phyloP scores from a whole-genome alignment of 2,113 vertebrate species.

The Machaerirhynchus nigripectus region DNA sequence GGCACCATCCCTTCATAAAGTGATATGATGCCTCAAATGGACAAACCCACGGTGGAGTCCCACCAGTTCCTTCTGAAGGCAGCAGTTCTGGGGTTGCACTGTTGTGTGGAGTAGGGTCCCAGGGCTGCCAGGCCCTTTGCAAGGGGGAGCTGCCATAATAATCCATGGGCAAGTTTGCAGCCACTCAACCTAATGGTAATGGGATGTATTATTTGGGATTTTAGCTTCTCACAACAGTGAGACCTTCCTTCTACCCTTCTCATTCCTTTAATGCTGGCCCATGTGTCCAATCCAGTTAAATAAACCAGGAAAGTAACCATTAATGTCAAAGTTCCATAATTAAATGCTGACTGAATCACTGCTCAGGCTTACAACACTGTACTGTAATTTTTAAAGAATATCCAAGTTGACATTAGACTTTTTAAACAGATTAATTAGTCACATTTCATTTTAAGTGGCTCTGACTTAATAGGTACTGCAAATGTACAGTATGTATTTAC shows the following conservation, averaged over 20 bases:
- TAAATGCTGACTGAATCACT: slow-evolving; percentile 33
- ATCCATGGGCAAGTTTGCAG: neutral
- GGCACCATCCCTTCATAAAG: neutral
- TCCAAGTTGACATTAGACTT: slow-evolving; percentile 63
- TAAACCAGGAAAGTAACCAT: slow-evolving; percentile 38
- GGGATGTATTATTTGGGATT: neutral
- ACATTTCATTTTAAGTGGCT: slow-evolving; percentile 61
- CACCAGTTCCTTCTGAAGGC: neutral
- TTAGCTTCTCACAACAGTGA: neutral
- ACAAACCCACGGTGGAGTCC: neutral
- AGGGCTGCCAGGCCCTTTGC: neutral
- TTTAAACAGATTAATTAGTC: slow-evolving; percentile 76
- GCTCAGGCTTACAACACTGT: slow-evolving; percentile 3
- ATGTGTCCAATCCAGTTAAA: slow-evolving; percentile 35
- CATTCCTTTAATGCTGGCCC: slow-evolving; percentile 7
- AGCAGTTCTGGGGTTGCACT: neutral
- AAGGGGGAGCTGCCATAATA: neutral
- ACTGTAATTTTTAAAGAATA: slow-evolving; percentile 68
- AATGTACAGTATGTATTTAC: slow-evolving; percentile 71
- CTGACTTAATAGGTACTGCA: slow-evolving; percentile 67
- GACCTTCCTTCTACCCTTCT: neutral
- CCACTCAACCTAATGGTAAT: neutral
- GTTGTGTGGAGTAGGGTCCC: neutral
- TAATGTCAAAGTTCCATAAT: slow-evolving; percentile 53
- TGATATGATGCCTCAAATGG: neutral